Conservation (phyloP, 2,888 invertebrate genomes). For the Iselma pallidipennis region DNA sequence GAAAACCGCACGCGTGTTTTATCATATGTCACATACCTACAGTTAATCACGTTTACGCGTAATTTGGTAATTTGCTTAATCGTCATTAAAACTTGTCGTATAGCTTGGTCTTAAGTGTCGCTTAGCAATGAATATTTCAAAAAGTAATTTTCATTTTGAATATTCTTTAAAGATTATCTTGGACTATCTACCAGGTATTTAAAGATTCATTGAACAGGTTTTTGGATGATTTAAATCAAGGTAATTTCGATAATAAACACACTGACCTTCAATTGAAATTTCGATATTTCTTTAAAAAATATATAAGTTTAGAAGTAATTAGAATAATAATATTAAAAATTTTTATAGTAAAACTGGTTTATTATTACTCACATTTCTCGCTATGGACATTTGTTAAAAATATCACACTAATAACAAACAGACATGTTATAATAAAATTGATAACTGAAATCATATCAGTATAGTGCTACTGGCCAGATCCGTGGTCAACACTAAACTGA, state of each 20-base stretch:
- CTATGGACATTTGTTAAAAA: constrained; percentile 24
- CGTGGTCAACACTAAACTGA: constrained; percentile 27
- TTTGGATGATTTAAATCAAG: neutral
- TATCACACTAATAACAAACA: constrained; percentile 23
- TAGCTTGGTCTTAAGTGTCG: too few relatives aligned
- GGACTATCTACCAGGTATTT: neutral
- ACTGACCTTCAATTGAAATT: neutral
- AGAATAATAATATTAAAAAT: constrained; percentile 6
- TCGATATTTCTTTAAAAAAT: neutral
- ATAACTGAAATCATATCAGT: constrained; percentile 11
- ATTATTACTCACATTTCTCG: constrained; percentile 39
- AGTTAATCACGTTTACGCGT: too few relatives aligned
- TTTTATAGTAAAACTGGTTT: too few relatives aligned
- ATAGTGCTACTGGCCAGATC: constrained; percentile 9
- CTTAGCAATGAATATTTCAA: too few relatives aligned
- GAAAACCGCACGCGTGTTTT: too few relatives aligned
- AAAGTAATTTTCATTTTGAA: neutral
- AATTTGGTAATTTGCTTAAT: too few relatives aligned
- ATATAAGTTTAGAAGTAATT: neutral
- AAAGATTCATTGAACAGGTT: neutral
- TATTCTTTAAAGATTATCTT: neutral
- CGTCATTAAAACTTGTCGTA: too few relatives aligned
- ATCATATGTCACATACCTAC: too few relatives aligned
- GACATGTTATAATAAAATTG: constrained; percentile 18
- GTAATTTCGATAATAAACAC: neutral